Conservation (phyloP, 2,888 invertebrate species). For the Lottia gigantea region DNA sequence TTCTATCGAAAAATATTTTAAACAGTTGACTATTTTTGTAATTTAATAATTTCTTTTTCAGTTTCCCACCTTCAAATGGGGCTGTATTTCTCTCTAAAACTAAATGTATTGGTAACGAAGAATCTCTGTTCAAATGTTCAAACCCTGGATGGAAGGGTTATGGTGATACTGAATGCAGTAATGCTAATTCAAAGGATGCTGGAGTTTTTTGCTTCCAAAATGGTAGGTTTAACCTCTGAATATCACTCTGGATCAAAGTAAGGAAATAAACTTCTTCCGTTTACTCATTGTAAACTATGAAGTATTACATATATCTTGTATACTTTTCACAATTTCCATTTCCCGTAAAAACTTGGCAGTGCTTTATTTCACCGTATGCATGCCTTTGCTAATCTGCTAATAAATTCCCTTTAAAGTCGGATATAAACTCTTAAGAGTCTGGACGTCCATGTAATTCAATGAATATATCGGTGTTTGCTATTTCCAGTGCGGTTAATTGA, state of each 20-base stretch:
- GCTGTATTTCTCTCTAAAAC: slow-evolving; percentile 41
- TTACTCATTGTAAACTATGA: no score
- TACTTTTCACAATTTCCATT: no score
- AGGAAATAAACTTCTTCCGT: no score
- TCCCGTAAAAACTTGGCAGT: no score
- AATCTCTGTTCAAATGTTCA: slow-evolving; percentile 42
- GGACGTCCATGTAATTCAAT: no score
- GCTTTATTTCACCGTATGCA: no score
- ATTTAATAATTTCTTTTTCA: slow-evolving; percentile 25
- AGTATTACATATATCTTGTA: no score
- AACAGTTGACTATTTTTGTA: no score
- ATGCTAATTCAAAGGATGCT: slow-evolving; percentile 37
- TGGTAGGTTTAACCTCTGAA: slow-evolving; percentile 28
- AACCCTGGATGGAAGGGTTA: slow-evolving; percentile 43
- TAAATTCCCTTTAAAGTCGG: background rate
- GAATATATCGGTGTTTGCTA: no score
- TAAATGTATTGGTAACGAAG: slow-evolving; percentile 46
- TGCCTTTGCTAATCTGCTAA: background rate
- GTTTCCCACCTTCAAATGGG: slow-evolving; percentile 30
- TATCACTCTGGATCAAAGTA: background rate
- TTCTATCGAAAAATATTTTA: no score
- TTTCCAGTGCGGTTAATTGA: slow-evolving; percentile 36
- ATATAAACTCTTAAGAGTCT: no score
- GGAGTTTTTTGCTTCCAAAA: slow-evolving; percentile 50
- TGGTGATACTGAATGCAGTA: slow-evolving; percentile 24